Conservation (phyloP, 2,888 invertebrate genomes). For the Camponotus fellah region DNA sequence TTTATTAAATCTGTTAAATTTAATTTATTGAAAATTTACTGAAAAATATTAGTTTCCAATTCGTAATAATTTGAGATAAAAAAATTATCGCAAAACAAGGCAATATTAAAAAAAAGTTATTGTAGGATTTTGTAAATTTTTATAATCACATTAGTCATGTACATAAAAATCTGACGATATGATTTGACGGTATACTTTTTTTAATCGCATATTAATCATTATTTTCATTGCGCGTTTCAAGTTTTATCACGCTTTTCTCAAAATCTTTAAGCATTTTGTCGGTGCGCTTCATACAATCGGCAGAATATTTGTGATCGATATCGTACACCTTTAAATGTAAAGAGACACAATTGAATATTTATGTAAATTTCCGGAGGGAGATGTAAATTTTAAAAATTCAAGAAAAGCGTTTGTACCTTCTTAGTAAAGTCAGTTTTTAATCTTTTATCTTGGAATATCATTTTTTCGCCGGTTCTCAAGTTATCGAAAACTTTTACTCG, state of each 20-base stretch:
- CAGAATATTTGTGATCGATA: constrained; percentile 71
- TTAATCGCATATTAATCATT: background rate
- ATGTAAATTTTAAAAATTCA: background rate
- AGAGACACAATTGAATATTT: background rate
- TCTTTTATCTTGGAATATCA: constrained; percentile 70
- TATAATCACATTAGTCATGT: too few relatives aligned
- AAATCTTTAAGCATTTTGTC: constrained; percentile 69
- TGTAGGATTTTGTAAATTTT: too few relatives aligned
- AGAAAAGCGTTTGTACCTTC: constrained; percentile 63
- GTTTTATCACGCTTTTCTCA: constrained; percentile 40
- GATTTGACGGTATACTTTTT: too few relatives aligned
- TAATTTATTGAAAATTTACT: background rate
- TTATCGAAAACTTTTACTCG: constrained; percentile 75
- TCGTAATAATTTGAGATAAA: too few relatives aligned
- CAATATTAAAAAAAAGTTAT: too few relatives aligned
- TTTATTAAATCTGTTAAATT: background rate
- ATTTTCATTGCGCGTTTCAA: background rate
- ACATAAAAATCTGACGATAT: too few relatives aligned
- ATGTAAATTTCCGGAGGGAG: background rate
- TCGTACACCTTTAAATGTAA: constrained; percentile 67
- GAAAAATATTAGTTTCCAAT: background rate
- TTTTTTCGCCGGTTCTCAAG: constrained; percentile 72
- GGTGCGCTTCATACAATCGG: constrained; percentile 63
- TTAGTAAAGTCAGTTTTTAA: constrained; percentile 69
- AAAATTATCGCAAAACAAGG: too few relatives aligned